These are phyloP conservation scores for Parnassius glacialis DNA, from an alignment of 2,888 invertebrate species.

Conservation along the genomic window DNA sequence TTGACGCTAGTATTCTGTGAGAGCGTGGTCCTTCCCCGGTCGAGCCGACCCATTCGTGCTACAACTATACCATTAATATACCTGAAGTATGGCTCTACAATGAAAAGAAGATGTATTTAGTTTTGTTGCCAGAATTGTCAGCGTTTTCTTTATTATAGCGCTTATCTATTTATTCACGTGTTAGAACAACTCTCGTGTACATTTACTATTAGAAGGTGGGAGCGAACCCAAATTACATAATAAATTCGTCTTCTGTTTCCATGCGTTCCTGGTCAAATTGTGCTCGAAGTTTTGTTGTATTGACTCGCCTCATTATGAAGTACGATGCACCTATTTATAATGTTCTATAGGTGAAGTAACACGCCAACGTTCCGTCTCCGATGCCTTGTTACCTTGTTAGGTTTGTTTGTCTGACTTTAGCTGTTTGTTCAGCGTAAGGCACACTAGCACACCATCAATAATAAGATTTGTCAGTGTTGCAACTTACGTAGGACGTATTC, in stretches of 20 bases:
- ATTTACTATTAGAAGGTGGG: constrained; percentile 6
- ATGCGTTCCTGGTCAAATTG: constrained; percentile 7
- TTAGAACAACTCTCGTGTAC: neutral
- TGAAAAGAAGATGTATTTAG: no score
- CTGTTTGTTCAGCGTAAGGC: constrained; percentile 12
- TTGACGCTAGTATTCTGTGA: no score
- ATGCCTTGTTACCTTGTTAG: constrained; percentile 8
- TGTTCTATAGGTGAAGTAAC: constrained; percentile 6
- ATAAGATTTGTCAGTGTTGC: constrained; percentile 1
- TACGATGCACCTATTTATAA: constrained; percentile 15
- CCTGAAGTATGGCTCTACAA: no score
- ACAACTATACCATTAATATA: no score
- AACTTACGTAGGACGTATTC: neutral
- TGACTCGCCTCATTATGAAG: constrained; percentile 16
- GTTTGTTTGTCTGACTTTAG: constrained; percentile 13
- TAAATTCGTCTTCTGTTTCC: neutral
- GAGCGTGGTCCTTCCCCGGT: no score
- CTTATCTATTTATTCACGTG: constrained; percentile 1
- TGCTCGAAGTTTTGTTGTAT: constrained; percentile 5
- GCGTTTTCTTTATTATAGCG: neutral
- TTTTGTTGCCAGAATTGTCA: neutral
- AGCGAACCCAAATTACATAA: constrained; percentile 8
- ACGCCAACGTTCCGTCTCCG: constrained; percentile 7
- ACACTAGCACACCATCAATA: neutral
- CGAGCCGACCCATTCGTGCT: no score